Evolutionary conservation across 2,113 vertebrate genomes (phyloP), one percentile per base, ranked within the genome.

Genomic region (Myxocyprinus asiaticus): DNA sequence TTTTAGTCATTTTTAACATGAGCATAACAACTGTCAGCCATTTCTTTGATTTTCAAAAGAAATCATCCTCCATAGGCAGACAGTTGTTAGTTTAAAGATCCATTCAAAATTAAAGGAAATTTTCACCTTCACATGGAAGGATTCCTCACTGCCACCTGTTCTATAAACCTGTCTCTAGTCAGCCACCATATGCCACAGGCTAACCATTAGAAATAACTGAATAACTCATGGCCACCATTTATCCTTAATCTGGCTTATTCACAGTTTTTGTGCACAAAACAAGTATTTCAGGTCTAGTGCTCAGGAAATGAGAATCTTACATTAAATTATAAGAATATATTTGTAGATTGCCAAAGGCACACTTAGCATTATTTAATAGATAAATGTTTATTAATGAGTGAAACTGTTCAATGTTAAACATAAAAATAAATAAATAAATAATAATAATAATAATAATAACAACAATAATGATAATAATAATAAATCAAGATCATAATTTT

Each of bases 121-220:
- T 33, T 33, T 33, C 22, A 33, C 22, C 22, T 33, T 33, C 22
- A 33, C 22, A 1, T 33, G 22, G 22, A 33, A 33, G 22, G 22
- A 71, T 58, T 58, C 43, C 50, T 43, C 22, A 55, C 7, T 78
- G 83, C 92, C 95, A 94, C 92, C 92, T 96, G 92, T 91, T 94
- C 87, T 61, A 77, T 84, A 90, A 89, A 92, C 90, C 92, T 93
- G 86, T 89, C 93, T 91, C 87, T 88, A 91, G 94, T 94, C 93
- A 86, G 83, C 87, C 90, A 88, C 91, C 93, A 91, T 95, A 95
- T 95, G 94, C 78, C 91, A 72, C 69, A 90, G 88, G 86, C 89
- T 86, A 91, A 89, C 87, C 17, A 17, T 78, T 86, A 66, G 75
- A 90, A 86, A 86, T 76, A 59, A 87, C 85, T 92, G 88, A 93